These are phyloP conservation scores for Philopotamus ludificatus DNA, from an alignment of 1,140 invertebrate genomes.

Conservation along the genomic window DNA sequence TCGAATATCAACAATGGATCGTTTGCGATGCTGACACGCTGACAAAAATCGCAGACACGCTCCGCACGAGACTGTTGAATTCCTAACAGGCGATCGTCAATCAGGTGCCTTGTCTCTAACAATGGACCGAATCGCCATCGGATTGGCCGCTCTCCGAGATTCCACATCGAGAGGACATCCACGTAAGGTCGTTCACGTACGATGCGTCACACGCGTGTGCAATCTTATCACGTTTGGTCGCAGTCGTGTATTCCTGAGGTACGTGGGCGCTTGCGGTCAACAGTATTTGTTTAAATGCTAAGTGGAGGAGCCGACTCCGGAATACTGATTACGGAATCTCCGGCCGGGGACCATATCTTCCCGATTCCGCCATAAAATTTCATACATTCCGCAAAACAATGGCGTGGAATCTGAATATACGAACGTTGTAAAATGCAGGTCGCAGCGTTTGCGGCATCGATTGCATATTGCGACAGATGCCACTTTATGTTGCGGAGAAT, in stretches of 20 bases:
- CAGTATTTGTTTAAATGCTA: slow-evolving; percentile 14
- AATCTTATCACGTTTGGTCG: slow-evolving; percentile 22
- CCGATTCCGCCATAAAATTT: no score
- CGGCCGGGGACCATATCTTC: no score
- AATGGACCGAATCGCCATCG: not conserved
- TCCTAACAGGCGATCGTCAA: not conserved
- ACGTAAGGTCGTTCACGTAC: not conserved
- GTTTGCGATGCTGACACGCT: not conserved
- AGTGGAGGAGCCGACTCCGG: not conserved
- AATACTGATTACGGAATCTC: not conserved
- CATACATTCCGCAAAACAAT: no score
- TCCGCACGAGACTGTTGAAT: not conserved
- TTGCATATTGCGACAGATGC: not conserved
- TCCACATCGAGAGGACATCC: not conserved
- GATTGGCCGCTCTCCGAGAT: no score
- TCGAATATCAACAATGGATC: no score
- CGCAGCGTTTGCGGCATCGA: not conserved
- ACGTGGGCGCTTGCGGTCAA: slow-evolving; percentile 19
- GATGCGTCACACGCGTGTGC: not conserved
- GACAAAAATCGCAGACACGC: not conserved
- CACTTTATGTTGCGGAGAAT: not conserved
- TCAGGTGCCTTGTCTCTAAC: not conserved
- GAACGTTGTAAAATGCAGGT: not conserved
- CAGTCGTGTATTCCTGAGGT: slow-evolving; percentile 11
- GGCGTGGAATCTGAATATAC: not conserved